phyloP scores from a whole-genome alignment of 2,113 vertebrate genomes.

The Ammospiza caudacuta region DNA sequence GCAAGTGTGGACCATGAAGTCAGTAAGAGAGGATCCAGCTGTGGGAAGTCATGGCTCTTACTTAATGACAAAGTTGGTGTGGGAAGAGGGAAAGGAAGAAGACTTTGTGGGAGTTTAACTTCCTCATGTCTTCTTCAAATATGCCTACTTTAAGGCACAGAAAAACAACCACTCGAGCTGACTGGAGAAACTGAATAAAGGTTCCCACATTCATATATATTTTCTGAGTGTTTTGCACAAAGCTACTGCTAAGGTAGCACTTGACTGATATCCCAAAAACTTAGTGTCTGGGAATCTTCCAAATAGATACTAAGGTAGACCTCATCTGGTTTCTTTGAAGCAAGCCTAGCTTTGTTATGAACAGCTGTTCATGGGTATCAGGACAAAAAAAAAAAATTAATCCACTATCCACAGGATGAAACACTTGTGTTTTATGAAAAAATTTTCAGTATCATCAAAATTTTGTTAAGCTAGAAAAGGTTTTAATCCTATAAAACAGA shows the following conservation, averaged over 20 bases:
- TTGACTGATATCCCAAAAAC: neutral
- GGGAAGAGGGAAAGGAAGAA: neutral
- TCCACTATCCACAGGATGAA: neutral
- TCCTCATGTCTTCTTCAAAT: neutral
- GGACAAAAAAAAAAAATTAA: neutral
- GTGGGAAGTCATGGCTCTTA: neutral
- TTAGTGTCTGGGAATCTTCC: neutral
- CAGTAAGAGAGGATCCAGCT: neutral
- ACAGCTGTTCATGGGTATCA: neutral
- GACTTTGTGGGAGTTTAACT: neutral
- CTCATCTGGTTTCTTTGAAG: neutral
- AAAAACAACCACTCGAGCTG: neutral
- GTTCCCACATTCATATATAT: neutral
- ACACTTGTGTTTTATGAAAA: neutral
- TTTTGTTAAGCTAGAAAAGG: neutral
- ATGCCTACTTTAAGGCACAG: neutral
- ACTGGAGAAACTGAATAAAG: neutral
- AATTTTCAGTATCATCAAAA: neutral
- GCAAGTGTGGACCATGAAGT: neutral
- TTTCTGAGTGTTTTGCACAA: neutral
- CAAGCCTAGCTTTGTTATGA: neutral
- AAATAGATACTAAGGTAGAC: neutral
- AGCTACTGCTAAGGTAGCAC: neutral
- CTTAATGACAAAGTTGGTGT: neutral
- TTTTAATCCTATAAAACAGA: neutral